A percentile compares a stretch with the other conserved stretches of the same genome.
Evolutionary conservation across 2,113 vertebrate species (phyloP).

Genomic region (Mus spicilegus): DNA sequence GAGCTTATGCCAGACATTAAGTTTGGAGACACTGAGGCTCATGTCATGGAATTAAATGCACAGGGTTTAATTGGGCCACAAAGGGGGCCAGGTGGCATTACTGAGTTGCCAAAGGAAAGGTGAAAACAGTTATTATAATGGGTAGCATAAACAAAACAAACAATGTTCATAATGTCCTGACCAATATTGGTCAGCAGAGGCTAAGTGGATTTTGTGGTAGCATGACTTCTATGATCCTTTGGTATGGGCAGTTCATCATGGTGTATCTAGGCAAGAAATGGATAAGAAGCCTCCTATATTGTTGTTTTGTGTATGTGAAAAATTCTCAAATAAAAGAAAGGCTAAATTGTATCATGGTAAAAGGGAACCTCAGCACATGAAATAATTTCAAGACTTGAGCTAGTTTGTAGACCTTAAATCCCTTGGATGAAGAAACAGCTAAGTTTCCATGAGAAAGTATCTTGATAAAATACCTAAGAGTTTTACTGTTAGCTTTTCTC

Average conservation of each 20-base stretch:
- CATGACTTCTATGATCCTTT: background rate
- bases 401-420: background rate
- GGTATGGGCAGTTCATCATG: background rate
- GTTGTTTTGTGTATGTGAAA: background rate
- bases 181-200: background rate
- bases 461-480: background rate
- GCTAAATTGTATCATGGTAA: background rate
- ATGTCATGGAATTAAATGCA: background rate
- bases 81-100: background rate
- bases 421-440: background rate
- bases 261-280: background rate
- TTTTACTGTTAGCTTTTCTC: background rate
- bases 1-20: background rate
- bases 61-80: background rate
- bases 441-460: background rate
- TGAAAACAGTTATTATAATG: background rate
- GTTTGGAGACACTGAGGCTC: background rate
- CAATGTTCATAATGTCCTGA: background rate
- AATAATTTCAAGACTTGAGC: background rate
- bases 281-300: background rate
- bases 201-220: background rate
- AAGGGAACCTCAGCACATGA: background rate
- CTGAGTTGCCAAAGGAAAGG: background rate
- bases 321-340: background rate
- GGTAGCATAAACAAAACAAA: background rate